Percentiles rank a stretch among this genome's conserved stretches.
Conservation (phyloP, 2,888 invertebrate species). For the Pandemis corylana region DNA sequence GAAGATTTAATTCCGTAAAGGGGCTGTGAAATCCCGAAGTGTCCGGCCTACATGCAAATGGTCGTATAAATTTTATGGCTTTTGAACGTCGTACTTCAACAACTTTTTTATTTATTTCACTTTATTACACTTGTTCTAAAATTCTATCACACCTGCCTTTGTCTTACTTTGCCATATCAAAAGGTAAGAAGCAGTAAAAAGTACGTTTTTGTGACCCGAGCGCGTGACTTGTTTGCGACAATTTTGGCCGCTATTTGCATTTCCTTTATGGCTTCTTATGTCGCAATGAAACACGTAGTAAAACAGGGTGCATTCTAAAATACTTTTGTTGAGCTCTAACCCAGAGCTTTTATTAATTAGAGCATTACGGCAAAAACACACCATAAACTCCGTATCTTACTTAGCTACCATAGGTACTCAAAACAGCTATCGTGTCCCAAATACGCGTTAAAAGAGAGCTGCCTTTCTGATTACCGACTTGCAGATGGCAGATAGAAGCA, state of each 20-base stretch:
- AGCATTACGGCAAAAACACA: background rate
- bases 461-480: background rate
- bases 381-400: background rate
- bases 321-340: background rate
- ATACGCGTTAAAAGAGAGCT: background rate
- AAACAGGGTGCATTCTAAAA: constrained; percentile 3
- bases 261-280: constrained; percentile 12
- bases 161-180: constrained; percentile 36
- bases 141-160: constrained; percentile 41
- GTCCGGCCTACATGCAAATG: constrained; percentile 46
- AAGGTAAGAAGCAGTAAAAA: constrained; percentile 35
- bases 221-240: constrained; percentile 38
- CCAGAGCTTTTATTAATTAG: background rate
- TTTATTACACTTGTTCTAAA: constrained; percentile 42
- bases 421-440: background rate
- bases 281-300: constrained; percentile 8
- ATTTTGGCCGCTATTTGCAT: constrained; percentile 32
- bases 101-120: constrained; percentile 43
- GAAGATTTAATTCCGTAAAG: constrained; percentile 44
- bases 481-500: background rate
- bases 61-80: constrained; percentile 46
- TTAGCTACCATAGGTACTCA: background rate
- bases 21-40: constrained; percentile 45
- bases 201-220: constrained; percentile 30
- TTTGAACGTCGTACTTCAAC: constrained; percentile 42